Evolutionary conservation across 2,888 invertebrate species (phyloP), one percentile per base, ranked within the genome.

Genomic region (Onchidella celtica): DNA sequence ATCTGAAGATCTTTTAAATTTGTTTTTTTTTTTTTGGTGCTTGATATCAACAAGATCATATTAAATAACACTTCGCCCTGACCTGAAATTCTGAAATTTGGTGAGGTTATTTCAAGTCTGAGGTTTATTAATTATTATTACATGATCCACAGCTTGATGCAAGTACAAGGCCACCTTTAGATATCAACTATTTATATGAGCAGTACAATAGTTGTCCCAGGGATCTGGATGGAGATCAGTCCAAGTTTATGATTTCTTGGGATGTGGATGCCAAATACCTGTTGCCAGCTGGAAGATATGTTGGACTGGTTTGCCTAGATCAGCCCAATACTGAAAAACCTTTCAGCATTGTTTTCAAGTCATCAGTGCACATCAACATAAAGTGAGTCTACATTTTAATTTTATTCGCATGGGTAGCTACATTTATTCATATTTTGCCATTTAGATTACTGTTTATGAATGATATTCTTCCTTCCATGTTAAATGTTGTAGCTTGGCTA

Each of bases 221-320:
- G 3, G 3, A 80, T 27, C 38, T 70, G 38, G 82, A 82, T 0
- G 83, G 83, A 6, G 36, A 29, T 11, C 72, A 82, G 63, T 66
- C 70, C 59, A 78, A 72, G 36, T 86, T 87, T 70, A 73, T 85
- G 40, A 76, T 81, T 38, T 95, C 95, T 3, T 93, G 95, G 87
- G 96, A 96, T 93, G 95, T 96, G 69, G 96, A 95, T 17, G 96
- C 96, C 40, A 96, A 96, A 93, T 96, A 96, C 94, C 95, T 96
- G 75, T 94, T 96, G 89, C 96, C 96, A 69, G 95, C 96, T 14
- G 96, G 96, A 2, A 95, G 95, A 91, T 96, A 96, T 92, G 95
- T 96, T 79, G 95, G 96, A 78, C 95, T 96, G 87, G 96, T 96
- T 82, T 96, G 90, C 94, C 95, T 96, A 80, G 95, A 95, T 86